These are phyloP conservation scores for Sorex fumeus DNA, from an alignment of 2,113 vertebrate species.

Conservation along the genomic window DNA sequence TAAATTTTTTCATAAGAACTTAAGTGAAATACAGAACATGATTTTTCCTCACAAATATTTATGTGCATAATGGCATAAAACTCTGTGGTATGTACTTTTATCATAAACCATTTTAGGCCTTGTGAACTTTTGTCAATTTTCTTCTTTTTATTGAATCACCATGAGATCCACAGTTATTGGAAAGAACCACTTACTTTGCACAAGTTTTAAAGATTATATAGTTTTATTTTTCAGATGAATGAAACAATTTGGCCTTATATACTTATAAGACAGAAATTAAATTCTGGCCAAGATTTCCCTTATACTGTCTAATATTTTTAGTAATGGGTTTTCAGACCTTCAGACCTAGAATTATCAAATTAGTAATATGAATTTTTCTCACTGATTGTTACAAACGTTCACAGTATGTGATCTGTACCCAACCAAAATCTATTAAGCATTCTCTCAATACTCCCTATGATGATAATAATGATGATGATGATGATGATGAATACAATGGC, in stretches of 20 bases:
- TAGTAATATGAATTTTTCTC: too few relatives aligned
- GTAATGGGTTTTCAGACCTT: slow-evolving; percentile 1
- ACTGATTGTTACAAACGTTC: slow-evolving; percentile 33
- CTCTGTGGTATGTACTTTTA: too few relatives aligned
- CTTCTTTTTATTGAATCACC: too few relatives aligned
- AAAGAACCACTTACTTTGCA: not conserved
- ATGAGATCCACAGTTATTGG: not conserved
- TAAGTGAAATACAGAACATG: too few relatives aligned
- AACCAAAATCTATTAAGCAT: slow-evolving; percentile 24
- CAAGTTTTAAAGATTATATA: slow-evolving; percentile 11
- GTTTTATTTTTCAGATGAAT: slow-evolving; percentile 36
- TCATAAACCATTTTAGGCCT: too few relatives aligned
- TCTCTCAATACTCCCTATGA: slow-evolving; percentile 28
- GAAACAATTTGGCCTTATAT: slow-evolving; percentile 8
- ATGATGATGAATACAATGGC: not conserved
- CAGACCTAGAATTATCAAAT: too few relatives aligned
- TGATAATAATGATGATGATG: not conserved
- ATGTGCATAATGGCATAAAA: too few relatives aligned
- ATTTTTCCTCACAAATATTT: too few relatives aligned
- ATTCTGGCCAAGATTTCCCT: slow-evolving; percentile 17
- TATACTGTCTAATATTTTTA: not conserved
- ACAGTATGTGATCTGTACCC: not conserved
- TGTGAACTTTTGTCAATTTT: too few relatives aligned
- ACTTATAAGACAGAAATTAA: slow-evolving; percentile 1
- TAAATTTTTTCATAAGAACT: too few relatives aligned